Base-by-base conservation (phyloP, 2,888 invertebrate species). In the Euproctis similis region DNA sequence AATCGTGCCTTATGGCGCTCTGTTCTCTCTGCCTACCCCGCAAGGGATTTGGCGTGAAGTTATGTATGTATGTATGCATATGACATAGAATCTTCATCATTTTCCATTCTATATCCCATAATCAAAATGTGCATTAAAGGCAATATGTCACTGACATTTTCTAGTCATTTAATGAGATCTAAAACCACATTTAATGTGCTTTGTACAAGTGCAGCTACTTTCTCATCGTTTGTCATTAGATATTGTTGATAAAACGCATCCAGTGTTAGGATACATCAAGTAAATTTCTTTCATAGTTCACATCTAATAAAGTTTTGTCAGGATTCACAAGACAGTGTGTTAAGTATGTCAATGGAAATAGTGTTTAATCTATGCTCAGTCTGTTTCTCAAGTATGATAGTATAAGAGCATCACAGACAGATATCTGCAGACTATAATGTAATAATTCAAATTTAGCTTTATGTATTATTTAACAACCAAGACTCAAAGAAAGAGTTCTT, bases 241-340 rank as follows among this genome's bases (percentile, higher is more conserved):
- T 89, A 88, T 47, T 89, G 89, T 51, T 90, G 90, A 64, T 90
- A 91, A 65, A 90, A 90, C 4, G 90, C 87, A 70, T 92, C 91
- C 36, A 91, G 68, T 5, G 92, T 52, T 13, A 89, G 55, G 14
- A 73, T 84, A 23, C 85, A 85, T 89, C 87, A 47, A 88, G 80
- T 9, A 90, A 50, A 39, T 87, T 87, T 36, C 77, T 76, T 50
- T 89, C 87, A 36, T 72, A 73, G 12, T 75, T 66, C 2, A 63
- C 39, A 32, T 58, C 46, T 34, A 75, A 55, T 10, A n/a, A n/a
- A n/a, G 48, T 51, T 18, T 67, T 59, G 2, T 69, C 64, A 3
- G 62, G 72, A 41, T 85, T 69, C 3, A 73, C 60, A 23, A 88
- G 61, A 17, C 87, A 43, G 55, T 72, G 71, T 31, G 74, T 62